Evolutionary conservation across 2,797 vertebrate species (phyloP).

Genomic region (Calcarius lapponicus): DNA sequence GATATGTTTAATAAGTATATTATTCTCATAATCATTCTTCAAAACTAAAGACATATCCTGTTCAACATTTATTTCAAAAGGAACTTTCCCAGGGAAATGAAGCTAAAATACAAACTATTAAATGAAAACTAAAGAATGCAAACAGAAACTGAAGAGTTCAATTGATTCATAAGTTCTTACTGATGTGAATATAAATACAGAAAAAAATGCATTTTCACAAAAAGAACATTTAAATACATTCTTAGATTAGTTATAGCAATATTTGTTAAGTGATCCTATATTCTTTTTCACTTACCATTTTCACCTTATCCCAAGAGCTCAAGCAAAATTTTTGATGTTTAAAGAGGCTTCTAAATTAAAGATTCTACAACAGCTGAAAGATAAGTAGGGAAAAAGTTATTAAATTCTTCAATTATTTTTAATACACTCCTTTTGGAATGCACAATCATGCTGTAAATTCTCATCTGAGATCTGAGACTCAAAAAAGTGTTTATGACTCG

Average conservation of each 20-base stretch:
- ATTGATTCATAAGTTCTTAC: not conserved
- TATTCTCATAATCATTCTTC: not conserved
- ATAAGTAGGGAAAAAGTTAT: not conserved
- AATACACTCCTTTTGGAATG: not conserved
- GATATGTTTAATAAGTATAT: not conserved
- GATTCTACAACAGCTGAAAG: not conserved
- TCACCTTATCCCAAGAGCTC: not conserved
- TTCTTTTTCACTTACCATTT: not conserved
- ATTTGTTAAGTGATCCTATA: not conserved
- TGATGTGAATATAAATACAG: not conserved
- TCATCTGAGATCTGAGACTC: not conserved
- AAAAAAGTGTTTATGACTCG: not conserved
- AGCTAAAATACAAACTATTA: not conserved
- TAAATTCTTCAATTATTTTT: not conserved
- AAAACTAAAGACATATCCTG: not conserved
- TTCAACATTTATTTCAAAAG: not conserved
- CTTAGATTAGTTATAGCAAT: not conserved
- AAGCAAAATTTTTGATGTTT: not conserved
- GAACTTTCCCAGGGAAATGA: not conserved
- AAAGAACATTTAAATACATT: not conserved
- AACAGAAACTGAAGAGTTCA: not conserved
- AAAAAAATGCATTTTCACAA: not conserved
- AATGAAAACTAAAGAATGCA: not conserved
- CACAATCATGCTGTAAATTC: not conserved
- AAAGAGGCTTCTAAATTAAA: not conserved